Evolutionary conservation across 1,140 invertebrate species (phyloP), one percentile per base, ranked within the genome.

Genomic region (Druon quercuslanigerum): DNA sequence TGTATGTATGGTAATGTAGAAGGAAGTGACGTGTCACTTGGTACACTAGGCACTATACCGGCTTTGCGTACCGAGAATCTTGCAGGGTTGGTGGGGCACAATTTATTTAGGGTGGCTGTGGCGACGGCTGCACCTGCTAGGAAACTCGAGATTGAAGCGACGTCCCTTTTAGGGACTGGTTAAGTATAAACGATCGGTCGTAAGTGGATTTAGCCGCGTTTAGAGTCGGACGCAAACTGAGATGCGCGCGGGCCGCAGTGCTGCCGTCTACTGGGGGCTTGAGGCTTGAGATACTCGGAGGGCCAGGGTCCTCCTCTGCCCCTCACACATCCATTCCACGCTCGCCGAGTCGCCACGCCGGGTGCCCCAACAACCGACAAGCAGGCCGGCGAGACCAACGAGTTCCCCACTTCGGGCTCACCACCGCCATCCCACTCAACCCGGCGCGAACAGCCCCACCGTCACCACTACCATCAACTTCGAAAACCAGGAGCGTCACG

Each of bases 191-290:
- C 60, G 60, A 51, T 70, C 9, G 33, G 75, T 60, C 73, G 72
- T 72, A 56, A 77, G 50, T 66, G 50, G 71, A 71, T 51, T 71
- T 25, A 77, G 73, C 76, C 75, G 51, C 66, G 73, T 75, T 71
- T 57, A 50, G 71, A 74, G 73, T 84, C 76, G 77, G 77, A 80
- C 80, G 76, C 79, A 73, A 80, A 82, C 84, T 83, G 87, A 88
- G 89, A 89, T 89, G 87, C 87, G 87, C 87, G 84, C 88, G 84
- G 85, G 83, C 83, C 89, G 88, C 90, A 90, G 90, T 91, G 90
- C 90, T 91, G 90, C 90, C 90, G 89, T 87, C 90, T 91, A 91
- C 90, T 91, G 90, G 89, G 72, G 78, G 78, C 78, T 81, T 79
- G 74, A 51, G 57, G 82, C 82, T 9, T 54, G 52, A 54, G 52